Percentiles rank a stretch among this genome's conserved stretches.
Conservation (phyloP, 2,797 vertebrate genomes). For the Alcedo atthis region DNA sequence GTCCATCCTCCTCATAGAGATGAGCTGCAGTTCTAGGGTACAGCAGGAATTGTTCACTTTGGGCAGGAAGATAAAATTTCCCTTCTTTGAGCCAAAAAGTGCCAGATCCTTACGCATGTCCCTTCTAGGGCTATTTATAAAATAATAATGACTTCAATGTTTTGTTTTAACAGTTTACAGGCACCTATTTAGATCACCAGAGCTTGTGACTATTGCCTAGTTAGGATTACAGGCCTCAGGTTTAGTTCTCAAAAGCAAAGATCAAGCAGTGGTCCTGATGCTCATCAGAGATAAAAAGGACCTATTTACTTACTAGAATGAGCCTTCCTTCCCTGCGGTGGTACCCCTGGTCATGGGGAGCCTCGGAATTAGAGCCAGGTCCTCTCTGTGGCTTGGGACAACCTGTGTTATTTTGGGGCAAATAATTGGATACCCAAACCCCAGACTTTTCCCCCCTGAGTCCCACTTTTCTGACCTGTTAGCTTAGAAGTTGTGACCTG, state of each 20-base stretch:
- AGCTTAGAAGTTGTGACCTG: conserved; percentile 6
- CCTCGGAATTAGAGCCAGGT: not conserved
- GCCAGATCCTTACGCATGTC: not conserved
- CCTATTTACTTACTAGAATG: not conserved
- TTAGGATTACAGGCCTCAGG: not conserved
- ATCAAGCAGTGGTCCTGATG: not conserved
- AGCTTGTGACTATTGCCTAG: not conserved
- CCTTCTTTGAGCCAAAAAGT: not conserved
- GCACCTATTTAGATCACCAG: not conserved
- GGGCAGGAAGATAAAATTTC: not conserved
- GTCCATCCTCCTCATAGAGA: not conserved
- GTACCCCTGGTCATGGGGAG: too few species aligned
- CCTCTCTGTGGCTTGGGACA: not conserved
- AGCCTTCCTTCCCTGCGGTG: not conserved
- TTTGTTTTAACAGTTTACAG: not conserved
- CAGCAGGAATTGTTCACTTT: not conserved
- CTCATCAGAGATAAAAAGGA: not conserved
- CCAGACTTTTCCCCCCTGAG: not conserved
- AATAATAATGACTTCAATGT: not conserved
- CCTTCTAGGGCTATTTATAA: not conserved
- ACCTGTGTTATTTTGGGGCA: not conserved
- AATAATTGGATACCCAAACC: not conserved
- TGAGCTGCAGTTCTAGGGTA: not conserved
- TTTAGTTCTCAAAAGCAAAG: not conserved
- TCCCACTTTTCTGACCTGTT: not conserved